phyloP scores from a whole-genome alignment of 2,113 vertebrate genomes.

The Laticauda laticaudata region DNA sequence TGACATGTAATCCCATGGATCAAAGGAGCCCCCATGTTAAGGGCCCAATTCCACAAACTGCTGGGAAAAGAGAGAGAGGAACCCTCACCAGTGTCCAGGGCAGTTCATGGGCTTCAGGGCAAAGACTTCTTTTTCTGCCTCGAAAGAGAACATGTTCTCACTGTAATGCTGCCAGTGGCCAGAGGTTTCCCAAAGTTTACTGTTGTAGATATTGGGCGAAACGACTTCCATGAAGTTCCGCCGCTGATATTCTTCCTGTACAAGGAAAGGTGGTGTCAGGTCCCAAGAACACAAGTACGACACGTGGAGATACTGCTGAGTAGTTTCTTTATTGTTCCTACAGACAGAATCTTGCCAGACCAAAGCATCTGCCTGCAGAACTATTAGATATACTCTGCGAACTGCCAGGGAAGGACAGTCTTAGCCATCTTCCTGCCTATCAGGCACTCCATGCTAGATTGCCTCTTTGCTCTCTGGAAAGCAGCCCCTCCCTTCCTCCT shows the following conservation, averaged over 20 bases:
- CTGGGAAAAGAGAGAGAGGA: neutral
- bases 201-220: slow-evolving; percentile 90
- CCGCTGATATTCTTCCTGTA: slow-evolving; percentile 84
- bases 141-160: slow-evolving; percentile 92
- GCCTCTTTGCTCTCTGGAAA: neutral
- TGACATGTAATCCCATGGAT: neutral
- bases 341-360: neutral
- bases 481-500: neutral
- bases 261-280: neutral
- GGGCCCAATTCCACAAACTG: neutral
- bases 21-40: neutral
- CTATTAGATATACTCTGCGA: neutral
- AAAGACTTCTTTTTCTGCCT: slow-evolving; percentile 87
- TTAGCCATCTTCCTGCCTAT: neutral
- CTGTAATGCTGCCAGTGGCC: slow-evolving; percentile 95
- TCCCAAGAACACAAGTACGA: neutral
- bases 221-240: slow-evolving; percentile 88
- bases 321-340: neutral
- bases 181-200: slow-evolving; percentile 90
- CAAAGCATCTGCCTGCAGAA: neutral
- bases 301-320: neutral
- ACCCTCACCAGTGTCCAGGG: slow-evolving; percentile 87
- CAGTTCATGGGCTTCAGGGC: slow-evolving; percentile 98
- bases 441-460: neutral
- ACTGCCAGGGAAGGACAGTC: neutral